Percentiles rank a stretch among this genome's conserved stretches.
Conservation (phyloP, 2,797 vertebrate species). For the Anguilla marmorata region DNA sequence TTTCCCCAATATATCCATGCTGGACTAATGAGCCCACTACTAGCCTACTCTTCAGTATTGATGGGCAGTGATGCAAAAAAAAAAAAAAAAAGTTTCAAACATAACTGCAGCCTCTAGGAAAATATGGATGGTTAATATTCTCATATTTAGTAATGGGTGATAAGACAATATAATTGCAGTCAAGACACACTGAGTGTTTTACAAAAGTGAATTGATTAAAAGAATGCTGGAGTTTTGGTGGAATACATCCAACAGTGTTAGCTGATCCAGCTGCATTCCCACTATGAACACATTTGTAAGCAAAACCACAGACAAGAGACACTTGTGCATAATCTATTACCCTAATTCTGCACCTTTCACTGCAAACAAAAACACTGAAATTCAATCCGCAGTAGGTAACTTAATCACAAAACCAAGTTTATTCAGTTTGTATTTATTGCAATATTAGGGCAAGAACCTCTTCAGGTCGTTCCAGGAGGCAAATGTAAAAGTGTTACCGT, state of each 20-base stretch:
- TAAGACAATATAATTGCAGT: neutral
- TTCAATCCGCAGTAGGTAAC: neutral
- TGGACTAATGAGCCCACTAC: no score
- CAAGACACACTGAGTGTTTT: neutral
- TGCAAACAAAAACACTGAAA: slow-evolving; percentile 5
- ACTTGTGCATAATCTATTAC: neutral
- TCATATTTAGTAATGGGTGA: neutral
- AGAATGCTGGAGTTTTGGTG: neutral
- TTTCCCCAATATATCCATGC: no score
- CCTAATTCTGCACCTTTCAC: neutral
- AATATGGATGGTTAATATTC: neutral
- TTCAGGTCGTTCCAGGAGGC: neutral
- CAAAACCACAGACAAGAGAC: neutral
- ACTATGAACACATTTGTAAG: neutral
- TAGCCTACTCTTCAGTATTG: no score
- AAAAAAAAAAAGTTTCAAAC: neutral
- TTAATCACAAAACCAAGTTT: neutral
- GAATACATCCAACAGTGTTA: neutral
- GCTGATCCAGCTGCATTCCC: neutral
- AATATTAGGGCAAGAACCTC: neutral
- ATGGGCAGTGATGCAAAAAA: neutral
- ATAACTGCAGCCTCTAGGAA: neutral
- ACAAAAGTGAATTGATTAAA: neutral
- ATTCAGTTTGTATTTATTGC: neutral
- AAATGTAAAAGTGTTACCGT: neutral